Conservation (phyloP, 2,797 vertebrate species). For the Selene dorsalis region DNA sequence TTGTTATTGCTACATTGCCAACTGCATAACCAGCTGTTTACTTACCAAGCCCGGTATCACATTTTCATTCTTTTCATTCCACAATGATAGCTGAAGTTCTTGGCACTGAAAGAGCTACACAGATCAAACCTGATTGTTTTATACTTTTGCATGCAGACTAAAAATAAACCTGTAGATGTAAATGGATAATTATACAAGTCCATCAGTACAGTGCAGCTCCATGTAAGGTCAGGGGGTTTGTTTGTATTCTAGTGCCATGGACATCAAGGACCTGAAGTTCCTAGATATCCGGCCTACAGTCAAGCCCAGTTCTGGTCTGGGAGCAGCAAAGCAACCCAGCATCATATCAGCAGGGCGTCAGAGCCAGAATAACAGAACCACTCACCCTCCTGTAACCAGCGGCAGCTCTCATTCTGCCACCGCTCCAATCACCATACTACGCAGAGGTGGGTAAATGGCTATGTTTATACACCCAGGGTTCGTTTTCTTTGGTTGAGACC, state of each 20-base stretch:
- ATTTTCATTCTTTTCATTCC: too few species aligned
- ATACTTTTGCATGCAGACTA: not conserved
- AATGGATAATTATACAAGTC: not conserved
- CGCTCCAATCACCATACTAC: slow-evolving; percentile 85
- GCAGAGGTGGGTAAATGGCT: slow-evolving; percentile 70
- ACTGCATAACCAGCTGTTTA: too few species aligned
- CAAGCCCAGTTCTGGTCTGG: slow-evolving; percentile 38
- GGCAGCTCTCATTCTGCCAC: slow-evolving; percentile 78
- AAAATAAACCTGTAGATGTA: not conserved
- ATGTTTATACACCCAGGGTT: slow-evolving; percentile 4
- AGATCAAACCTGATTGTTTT: not conserved
- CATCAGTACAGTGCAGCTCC: not conserved
- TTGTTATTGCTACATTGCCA: too few species aligned
- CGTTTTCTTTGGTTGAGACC: not conserved
- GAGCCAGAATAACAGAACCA: slow-evolving; percentile 68
- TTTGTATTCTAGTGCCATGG: slow-evolving; percentile 86
- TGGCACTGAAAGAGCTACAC: not conserved
- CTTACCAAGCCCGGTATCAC: too few species aligned
- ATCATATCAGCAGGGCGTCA: slow-evolving; percentile 28
- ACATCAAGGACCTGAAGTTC: slow-evolving; percentile 94
- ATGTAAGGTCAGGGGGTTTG: not conserved
- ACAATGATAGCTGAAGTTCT: too few species aligned
- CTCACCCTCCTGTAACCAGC: slow-evolving; percentile 45
- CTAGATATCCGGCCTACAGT: slow-evolving; percentile 85
- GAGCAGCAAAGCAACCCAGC: slow-evolving; percentile 26